A percentile compares a stretch with the other conserved stretches of the same genome.
These are phyloP conservation scores for Leptopterna dolabrata DNA, from an alignment of 2,888 invertebrate genomes.

Conservation along the genomic window DNA sequence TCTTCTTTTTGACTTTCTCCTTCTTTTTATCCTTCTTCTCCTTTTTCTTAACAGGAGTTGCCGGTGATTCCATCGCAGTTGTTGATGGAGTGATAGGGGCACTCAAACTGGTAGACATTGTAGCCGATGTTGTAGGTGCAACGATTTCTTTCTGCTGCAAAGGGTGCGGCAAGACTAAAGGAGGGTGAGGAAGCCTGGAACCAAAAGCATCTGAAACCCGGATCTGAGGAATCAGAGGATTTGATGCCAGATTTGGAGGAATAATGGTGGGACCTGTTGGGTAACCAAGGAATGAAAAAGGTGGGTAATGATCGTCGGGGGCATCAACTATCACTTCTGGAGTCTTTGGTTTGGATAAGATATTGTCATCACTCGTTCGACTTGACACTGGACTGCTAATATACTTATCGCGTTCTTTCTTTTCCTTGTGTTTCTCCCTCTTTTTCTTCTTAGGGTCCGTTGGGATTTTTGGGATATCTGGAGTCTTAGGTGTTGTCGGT, in stretches of 20 bases:
- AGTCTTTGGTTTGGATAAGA: constrained; percentile 72
- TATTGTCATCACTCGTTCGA: constrained; percentile 70
- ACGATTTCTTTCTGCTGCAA: neutral
- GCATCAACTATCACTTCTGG: constrained; percentile 64
- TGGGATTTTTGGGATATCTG: constrained; percentile 66
- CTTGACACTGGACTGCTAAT: constrained; percentile 63
- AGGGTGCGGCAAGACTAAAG: neutral
- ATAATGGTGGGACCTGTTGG: constrained; percentile 70
- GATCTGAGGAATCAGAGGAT: constrained; percentile 53
- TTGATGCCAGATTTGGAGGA: constrained; percentile 59
- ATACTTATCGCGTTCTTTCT: constrained; percentile 62
- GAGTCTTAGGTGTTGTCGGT: constrained; percentile 72
- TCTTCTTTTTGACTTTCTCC: constrained; percentile 61
- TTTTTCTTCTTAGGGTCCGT: constrained; percentile 65
- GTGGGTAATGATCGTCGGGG: constrained; percentile 63
- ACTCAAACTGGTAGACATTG: neutral
- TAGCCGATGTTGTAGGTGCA: neutral
- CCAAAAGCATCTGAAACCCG: constrained; percentile 1
- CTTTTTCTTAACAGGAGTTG: constrained; percentile 53
- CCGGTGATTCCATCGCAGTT: neutral
- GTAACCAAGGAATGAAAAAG: constrained; percentile 67
- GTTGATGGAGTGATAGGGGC: neutral
- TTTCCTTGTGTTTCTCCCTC: constrained; percentile 71
- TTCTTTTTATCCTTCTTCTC: constrained; percentile 57
- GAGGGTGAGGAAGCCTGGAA: constrained; percentile 27